Evolutionary conservation across 2,888 invertebrate genomes (phyloP), one percentile per base, ranked within the genome.

Genomic region (Apoda limacodes): DNA sequence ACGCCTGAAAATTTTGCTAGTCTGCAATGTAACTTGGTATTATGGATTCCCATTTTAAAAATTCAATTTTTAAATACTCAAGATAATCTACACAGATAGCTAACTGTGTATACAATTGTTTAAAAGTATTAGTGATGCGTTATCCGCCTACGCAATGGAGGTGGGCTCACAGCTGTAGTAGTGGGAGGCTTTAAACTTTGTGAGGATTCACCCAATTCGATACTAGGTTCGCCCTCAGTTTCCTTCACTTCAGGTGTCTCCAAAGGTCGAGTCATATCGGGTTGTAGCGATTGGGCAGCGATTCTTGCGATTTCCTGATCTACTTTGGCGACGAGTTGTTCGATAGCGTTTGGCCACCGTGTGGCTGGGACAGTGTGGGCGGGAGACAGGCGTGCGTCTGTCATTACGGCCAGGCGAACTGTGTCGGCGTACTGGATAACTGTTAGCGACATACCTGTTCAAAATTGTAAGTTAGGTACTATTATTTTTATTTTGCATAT

Each of bases 371-470:
- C 61, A 1, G 67, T 60, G 64, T 89, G 89, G 10, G 84, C 78
- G 0, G 89, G 89, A 0, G 84, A 82, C n/a, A 89, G 66, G 9
- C 86, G 82, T 0, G 88, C 85, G 55, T 90, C 89, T 1, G 85
- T 83, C 88, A 90, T 90, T 5, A 89, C 86, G 2, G 86, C 86
- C 4, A 90, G 60, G 2, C 85, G 82, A 2, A 89, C 82, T 2
- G 83, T 80, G 43, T 84, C 84, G 0, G 83, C 85, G 55, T 89
- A 88, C 52, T 86, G 86, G 46, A 89, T 87, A 28, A 89, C 74
- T 26, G 89, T 88, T 37, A 89, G 64, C 1, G 90, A 89, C 72
- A 90, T 83, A 57, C 88, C 90, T 90, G 64, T 7, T 72, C 25
- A 7, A 30, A 28, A 29, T 21, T 6, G 14, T n/a, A n/a, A n/a